phyloP scores from a whole-genome alignment of 1,140 invertebrate species.

The Scaptomyza hsui region DNA sequence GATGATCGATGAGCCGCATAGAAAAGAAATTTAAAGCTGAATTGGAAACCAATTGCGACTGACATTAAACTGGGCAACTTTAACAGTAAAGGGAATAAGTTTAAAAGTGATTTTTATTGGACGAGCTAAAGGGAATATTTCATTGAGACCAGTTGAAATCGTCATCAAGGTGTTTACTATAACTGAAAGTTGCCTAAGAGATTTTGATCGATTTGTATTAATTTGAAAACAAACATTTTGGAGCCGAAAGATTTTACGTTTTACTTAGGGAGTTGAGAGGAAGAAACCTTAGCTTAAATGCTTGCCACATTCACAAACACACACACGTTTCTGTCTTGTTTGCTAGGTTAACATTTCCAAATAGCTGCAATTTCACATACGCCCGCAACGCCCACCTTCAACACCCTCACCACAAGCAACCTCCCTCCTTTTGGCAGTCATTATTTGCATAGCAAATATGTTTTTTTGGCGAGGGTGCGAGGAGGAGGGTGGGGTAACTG shows the following conservation, averaged over 20 bases:
- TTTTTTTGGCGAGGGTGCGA: not conserved
- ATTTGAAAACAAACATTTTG: too few relatives aligned
- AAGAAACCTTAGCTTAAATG: conserved; percentile 33
- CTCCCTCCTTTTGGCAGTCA: conserved; percentile 33
- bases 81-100: too few relatives aligned
- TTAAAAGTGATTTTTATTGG: too few relatives aligned
- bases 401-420: not conserved
- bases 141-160: too few relatives aligned
- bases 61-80: too few relatives aligned
- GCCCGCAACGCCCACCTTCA: not conserved
- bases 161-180: too few relatives aligned
- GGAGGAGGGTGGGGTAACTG: conserved; percentile 1
- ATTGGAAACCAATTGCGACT: not conserved
- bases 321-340: conserved; percentile 20
- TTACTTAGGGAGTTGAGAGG: not conserved
- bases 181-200: too few relatives aligned
- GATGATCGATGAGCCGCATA: not conserved
- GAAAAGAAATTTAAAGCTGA: conserved; percentile 1
- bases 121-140: too few relatives aligned
- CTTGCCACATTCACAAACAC: conserved; percentile 36
- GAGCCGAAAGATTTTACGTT: too few relatives aligned
- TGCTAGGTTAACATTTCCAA: conserved; percentile 20
- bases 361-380: conserved; percentile 21
- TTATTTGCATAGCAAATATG: conserved; percentile 53
- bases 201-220: too few relatives aligned